Conservation (phyloP, 1,140 invertebrate species). For the Eubasilissa regina region DNA sequence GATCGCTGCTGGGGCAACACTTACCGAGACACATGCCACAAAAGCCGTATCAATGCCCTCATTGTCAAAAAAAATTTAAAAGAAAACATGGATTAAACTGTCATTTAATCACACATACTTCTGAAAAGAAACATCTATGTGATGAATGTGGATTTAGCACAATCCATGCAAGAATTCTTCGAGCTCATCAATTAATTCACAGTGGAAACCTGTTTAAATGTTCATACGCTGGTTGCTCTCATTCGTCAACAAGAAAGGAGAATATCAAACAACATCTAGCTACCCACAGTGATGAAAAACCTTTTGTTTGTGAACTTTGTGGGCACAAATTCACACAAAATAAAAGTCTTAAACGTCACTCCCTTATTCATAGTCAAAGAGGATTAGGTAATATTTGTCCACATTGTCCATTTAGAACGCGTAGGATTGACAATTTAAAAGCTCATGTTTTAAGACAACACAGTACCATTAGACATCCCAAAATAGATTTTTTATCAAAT, state of each 20-base stretch:
- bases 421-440: constrained; percentile 74
- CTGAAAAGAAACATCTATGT: constrained; percentile 75
- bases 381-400: constrained; percentile 64
- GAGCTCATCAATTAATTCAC: constrained; percentile 73
- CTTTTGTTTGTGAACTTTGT: constrained; percentile 71
- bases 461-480: constrained; percentile 30
- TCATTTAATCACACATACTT: constrained; percentile 74
- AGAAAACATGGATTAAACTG: constrained; percentile 77
- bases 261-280: constrained; percentile 71
- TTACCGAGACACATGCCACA: constrained; percentile 73
- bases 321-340: constrained; percentile 71
- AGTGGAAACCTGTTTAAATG: constrained; percentile 74
- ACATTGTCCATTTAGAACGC: constrained; percentile 71
- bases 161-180: constrained; percentile 74
- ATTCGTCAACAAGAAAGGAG: constrained; percentile 70
- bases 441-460: constrained; percentile 70
- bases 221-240: constrained; percentile 69
- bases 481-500: too few relatives aligned
- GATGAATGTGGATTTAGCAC: constrained; percentile 77
- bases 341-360: constrained; percentile 72
- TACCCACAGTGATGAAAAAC: constrained; percentile 74
- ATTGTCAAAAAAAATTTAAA: constrained; percentile 77
- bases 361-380: constrained; percentile 66
- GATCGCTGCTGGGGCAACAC: constrained; percentile 72
- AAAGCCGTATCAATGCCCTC: constrained; percentile 73